phyloP scores from a whole-genome alignment of 1,140 invertebrate species.

The Ostrea edulis region DNA sequence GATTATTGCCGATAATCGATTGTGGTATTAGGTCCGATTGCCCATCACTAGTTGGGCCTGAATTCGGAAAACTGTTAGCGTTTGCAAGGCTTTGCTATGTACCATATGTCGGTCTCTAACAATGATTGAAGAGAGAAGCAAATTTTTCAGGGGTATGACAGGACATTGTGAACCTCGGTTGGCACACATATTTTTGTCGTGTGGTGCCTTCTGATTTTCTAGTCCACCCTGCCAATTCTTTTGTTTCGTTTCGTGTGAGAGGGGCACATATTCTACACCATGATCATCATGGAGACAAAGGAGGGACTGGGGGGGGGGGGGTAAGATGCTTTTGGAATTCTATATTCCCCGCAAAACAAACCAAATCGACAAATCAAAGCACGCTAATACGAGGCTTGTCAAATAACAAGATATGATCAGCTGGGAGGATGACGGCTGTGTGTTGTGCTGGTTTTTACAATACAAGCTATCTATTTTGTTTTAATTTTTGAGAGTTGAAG shows the following conservation, averaged over 20 bases:
- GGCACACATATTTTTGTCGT: conserved; percentile 46
- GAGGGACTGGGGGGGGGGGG: background rate
- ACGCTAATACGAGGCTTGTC: conserved; percentile 23
- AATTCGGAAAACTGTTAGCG: conserved; percentile 41
- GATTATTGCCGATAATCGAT: no score
- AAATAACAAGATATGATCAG: background rate
- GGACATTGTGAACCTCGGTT: background rate
- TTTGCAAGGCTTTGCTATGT: conserved; percentile 34
- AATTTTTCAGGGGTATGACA: background rate
- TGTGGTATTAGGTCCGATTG: no score
- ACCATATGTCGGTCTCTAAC: conserved; percentile 41
- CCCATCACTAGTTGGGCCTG: no score
- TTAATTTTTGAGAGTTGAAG: background rate
- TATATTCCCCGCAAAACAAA: conserved; percentile 41
- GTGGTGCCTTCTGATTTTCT: background rate
- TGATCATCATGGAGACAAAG: conserved; percentile 46
- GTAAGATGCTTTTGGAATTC: conserved; percentile 52
- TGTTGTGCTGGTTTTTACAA: conserved; percentile 36
- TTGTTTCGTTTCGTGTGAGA: conserved; percentile 45
- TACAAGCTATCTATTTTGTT: conserved; percentile 28
- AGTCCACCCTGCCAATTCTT: conserved; percentile 43
- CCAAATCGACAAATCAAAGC: conserved; percentile 6
- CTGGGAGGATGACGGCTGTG: conserved; percentile 2
- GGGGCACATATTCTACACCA: conserved; percentile 40
- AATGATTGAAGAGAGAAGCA: conserved; percentile 40